phyloP scores from a whole-genome alignment of 2,888 invertebrate genomes.

The Drosophila neonasuta region DNA sequence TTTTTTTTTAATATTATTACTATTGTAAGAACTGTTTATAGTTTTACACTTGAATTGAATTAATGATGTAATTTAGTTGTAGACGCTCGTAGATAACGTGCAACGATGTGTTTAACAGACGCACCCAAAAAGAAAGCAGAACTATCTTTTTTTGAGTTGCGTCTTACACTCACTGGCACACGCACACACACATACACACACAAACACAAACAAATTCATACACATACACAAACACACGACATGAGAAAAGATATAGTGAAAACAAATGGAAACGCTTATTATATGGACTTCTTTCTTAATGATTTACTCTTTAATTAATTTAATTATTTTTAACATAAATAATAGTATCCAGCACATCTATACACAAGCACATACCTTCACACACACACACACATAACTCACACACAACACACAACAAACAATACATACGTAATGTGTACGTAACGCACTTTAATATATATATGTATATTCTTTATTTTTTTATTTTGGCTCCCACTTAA shows the following conservation, averaged over 20 bases:
- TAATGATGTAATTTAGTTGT: slow-evolving; percentile 14
- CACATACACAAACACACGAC: slow-evolving; percentile 2
- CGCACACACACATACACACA: too few species aligned
- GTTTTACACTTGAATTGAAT: slow-evolving; percentile 1
- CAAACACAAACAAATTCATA: slow-evolving; percentile 13
- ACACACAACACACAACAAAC: slow-evolving; percentile 4
- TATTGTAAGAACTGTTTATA: background rate
- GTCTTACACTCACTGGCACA: too few species aligned
- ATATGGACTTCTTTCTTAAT: slow-evolving; percentile 70
- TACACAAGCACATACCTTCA: slow-evolving; percentile 3
- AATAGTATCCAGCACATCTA: slow-evolving; percentile 24
- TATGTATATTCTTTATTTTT: slow-evolving; percentile 10
- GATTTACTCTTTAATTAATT: slow-evolving; percentile 52
- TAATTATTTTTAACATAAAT: slow-evolving; percentile 43
- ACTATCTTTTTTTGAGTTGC: too few species aligned
- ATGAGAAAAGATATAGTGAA: slow-evolving; percentile 53
- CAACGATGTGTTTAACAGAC: background rate
- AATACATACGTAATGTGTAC: slow-evolving; percentile 24
- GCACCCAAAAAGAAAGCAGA: background rate
- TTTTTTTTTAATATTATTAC: background rate
- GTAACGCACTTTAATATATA: background rate
- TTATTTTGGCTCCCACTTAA: slow-evolving; percentile 3
- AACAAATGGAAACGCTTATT: slow-evolving; percentile 71
- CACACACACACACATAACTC: slow-evolving; percentile 14
- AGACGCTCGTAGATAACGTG: slow-evolving; percentile 19